phyloP scores from a whole-genome alignment of 2,888 invertebrate species.

The Apotomis betuletana region DNA sequence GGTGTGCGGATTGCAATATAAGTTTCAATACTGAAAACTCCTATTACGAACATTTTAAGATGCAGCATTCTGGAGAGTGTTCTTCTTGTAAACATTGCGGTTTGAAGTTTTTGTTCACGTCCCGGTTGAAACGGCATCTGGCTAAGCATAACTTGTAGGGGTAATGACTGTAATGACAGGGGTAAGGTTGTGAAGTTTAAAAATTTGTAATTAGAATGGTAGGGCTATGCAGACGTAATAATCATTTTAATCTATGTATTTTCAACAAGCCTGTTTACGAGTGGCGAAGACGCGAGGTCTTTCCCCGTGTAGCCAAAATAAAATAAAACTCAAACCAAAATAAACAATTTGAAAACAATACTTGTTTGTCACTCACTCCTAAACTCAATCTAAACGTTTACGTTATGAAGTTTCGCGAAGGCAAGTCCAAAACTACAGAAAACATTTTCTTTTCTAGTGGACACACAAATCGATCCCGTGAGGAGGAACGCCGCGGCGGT shows the following conservation, averaged over 20 bases:
- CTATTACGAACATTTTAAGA: constrained; percentile 71
- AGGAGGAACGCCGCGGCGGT: constrained; percentile 51
- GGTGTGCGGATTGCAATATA: constrained; percentile 68
- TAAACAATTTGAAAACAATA: too few relatives aligned
- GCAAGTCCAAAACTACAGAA: constrained; percentile 30
- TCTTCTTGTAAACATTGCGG: constrained; percentile 73
- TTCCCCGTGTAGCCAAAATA: too few relatives aligned
- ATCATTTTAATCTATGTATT: background rate
- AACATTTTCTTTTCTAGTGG: constrained; percentile 44
- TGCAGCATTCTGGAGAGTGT: constrained; percentile 71
- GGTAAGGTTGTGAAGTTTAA: background rate
- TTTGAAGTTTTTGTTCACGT: constrained; percentile 67
- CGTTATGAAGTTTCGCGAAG: background rate
- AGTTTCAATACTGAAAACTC: constrained; percentile 64
- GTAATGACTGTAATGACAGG: too few relatives aligned
- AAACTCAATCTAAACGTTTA: background rate
- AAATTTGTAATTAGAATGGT: background rate
- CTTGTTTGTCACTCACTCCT: background rate
- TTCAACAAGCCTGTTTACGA: too few relatives aligned
- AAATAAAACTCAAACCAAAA: too few relatives aligned
- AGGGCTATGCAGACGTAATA: background rate
- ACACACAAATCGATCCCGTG: constrained; percentile 45
- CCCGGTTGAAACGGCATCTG: constrained; percentile 68
- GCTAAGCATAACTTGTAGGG: constrained; percentile 63
- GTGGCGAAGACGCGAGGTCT: too few relatives aligned